Evolutionary conservation across 2,113 vertebrate species (phyloP).

Genomic region (Charina bottae): DNA sequence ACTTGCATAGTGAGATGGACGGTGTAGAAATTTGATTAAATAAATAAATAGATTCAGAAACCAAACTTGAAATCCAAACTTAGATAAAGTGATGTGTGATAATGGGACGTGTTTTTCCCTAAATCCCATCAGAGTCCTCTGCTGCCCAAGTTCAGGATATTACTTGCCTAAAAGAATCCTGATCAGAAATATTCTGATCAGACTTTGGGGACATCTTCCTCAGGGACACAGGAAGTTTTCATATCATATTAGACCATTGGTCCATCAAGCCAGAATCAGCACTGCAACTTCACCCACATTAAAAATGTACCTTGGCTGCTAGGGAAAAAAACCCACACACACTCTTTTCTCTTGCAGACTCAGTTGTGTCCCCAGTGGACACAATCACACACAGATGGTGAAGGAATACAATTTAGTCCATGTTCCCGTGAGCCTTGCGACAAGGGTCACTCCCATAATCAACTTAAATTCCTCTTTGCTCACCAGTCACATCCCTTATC

Average conservation of each 20-base stretch:
- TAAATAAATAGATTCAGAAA: neutral
- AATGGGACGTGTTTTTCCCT: neutral
- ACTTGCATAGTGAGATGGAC: too few relatives aligned
- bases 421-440: neutral
- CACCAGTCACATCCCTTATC: neutral
- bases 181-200: neutral
- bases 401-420: neutral
- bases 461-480: neutral
- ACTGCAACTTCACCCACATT: neutral
- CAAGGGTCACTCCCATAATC: neutral
- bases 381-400: neutral
- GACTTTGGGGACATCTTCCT: neutral
- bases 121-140: neutral
- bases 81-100: neutral
- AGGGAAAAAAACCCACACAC: neutral
- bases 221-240: neutral
- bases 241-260: neutral
- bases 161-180: neutral
- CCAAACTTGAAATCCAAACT: accelerated
- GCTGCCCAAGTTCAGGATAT: neutral
- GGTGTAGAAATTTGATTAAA: too few relatives aligned
- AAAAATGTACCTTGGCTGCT: neutral
- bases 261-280: neutral
- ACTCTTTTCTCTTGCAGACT: neutral
- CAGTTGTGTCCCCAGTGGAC: neutral